A percentile compares a stretch with the other conserved stretches of the same genome.
These are phyloP conservation scores for Melieria crassipennis DNA, from an alignment of 2,888 invertebrate species.

Conservation along the genomic window DNA sequence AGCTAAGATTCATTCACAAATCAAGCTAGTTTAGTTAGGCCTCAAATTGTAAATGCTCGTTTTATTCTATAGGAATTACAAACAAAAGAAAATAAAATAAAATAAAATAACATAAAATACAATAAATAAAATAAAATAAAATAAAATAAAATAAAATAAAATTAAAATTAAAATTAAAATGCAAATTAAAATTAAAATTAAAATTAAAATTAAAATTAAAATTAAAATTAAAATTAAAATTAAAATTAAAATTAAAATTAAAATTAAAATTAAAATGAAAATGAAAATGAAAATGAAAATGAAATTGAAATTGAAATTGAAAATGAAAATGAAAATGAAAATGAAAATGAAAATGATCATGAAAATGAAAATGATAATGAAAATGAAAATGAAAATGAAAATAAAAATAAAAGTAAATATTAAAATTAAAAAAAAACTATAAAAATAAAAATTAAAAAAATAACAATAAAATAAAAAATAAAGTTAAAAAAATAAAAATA, in stretches of 20 bases:
- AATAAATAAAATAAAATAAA: background rate
- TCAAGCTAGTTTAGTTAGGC: no score
- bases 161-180: background rate
- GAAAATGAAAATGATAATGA: background rate
- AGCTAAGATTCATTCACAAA: no score
- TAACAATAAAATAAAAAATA: background rate
- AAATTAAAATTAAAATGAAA: background rate
- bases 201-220: background rate
- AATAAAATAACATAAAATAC: background rate
- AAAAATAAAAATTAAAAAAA: conserved; percentile 3
- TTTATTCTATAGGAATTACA: no score
- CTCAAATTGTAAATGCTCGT: no score
- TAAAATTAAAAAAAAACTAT: background rate
- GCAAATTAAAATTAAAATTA: background rate
- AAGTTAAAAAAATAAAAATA: background rate
- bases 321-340: background rate
- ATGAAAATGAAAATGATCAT: background rate
- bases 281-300: background rate
- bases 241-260: background rate
- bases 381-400: background rate
- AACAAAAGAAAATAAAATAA: background rate
- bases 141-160: background rate
- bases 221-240: background rate
- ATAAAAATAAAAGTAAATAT: background rate
- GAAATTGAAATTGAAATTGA: background rate